Evolutionary conservation across 2,888 invertebrate species (phyloP).

Genomic region (Clunio marinus): DNA sequence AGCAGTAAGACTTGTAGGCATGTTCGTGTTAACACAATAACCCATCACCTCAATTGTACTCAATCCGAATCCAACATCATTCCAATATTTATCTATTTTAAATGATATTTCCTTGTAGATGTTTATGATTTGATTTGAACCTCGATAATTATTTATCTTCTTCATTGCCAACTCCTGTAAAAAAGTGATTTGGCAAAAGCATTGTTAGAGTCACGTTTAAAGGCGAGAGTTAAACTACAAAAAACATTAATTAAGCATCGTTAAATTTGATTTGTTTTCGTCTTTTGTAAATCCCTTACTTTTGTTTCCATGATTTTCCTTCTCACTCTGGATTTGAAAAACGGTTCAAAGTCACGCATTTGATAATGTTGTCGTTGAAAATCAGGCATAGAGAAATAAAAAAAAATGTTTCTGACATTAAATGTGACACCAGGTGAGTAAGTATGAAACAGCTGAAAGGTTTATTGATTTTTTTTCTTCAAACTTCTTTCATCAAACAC

Average conservation of each 20-base stretch:
- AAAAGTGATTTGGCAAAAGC: no score
- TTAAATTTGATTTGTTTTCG: background rate
- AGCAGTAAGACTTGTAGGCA: background rate
- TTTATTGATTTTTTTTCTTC: conserved; percentile 4
- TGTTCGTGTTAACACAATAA: background rate
- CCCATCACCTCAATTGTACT: background rate
- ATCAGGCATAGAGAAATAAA: background rate
- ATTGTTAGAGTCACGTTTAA: no score
- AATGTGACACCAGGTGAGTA: conserved; percentile 2
- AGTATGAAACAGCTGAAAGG: background rate
- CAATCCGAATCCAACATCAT: no score
- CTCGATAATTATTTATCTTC: background rate
- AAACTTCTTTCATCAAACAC: background rate
- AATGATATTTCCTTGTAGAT: no score
- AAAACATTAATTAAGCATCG: no score
- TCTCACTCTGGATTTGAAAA: background rate
- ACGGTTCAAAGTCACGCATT: conserved; percentile 11
- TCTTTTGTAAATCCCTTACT: background rate
- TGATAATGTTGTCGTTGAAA: background rate
- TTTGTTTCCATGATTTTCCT: background rate
- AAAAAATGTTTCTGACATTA: background rate
- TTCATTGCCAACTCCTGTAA: no score
- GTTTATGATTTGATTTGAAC: background rate
- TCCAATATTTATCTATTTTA: no score
- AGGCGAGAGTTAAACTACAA: no score